A percentile compares a stretch with the other conserved stretches of the same genome.
These are phyloP conservation scores for Micromesistius poutassou DNA, from an alignment of 2,797 vertebrate genomes.

Conservation along the genomic window DNA sequence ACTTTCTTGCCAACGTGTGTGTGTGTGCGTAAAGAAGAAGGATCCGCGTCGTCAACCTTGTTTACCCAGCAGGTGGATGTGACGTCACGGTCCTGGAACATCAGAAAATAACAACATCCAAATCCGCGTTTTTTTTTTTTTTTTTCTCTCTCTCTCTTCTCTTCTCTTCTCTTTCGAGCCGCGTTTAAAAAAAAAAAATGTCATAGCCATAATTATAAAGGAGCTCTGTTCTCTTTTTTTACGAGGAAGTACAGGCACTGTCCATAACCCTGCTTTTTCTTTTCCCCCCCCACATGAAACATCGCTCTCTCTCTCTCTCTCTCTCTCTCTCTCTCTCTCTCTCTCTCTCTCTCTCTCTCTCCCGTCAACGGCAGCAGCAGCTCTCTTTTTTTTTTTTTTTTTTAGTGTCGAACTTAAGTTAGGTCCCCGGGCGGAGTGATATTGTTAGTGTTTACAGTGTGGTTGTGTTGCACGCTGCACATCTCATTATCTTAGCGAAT, in stretches of 20 bases:
- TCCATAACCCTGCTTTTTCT: conserved; percentile 51
- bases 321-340: too few species aligned
- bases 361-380: background rate
- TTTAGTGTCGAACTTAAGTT: conserved; percentile 40
- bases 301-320: too few species aligned
- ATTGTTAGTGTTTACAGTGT: conserved; percentile 86
- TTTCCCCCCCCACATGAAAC: conserved; percentile 45
- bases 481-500: conserved; percentile 48
- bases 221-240: conserved; percentile 34
- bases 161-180: conserved; percentile 35
- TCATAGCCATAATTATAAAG: background rate
- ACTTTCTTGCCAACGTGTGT: conserved; percentile 32
- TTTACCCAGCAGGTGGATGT: conserved; percentile 97
- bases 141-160: too few species aligned
- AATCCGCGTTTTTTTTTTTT: conserved; percentile 82
- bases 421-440: conserved; percentile 75
- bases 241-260: conserved; percentile 49
- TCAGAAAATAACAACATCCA: conserved; percentile 94
- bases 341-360: too few species aligned
- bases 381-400: too few species aligned
- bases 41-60: conserved; percentile 59
- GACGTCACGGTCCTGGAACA: conserved; percentile 90
- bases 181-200: conserved; percentile 63
- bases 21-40: background rate
- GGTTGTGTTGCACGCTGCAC: conserved; percentile 77